phyloP scores from a whole-genome alignment of 2,113 vertebrate genomes.

The Rhipidura dahli region DNA sequence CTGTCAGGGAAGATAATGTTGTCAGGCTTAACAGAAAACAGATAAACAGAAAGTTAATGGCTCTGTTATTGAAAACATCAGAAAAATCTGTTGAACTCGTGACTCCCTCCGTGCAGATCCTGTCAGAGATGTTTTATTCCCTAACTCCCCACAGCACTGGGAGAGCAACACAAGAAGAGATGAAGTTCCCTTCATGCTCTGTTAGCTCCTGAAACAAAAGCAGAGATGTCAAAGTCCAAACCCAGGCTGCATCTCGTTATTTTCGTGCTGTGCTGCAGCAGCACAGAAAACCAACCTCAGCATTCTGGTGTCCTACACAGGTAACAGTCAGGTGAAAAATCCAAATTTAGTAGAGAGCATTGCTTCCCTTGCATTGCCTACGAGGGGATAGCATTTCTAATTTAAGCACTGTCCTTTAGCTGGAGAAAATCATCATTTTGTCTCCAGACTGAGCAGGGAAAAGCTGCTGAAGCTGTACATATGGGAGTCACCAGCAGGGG shows the following conservation, averaged over 20 bases:
- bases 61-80: neutral
- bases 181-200: neutral
- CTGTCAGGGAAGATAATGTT: neutral
- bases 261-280: neutral
- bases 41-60: neutral
- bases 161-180: neutral
- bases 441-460: neutral
- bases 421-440: neutral
- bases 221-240: neutral
- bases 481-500: neutral
- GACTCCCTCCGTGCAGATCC: neutral
- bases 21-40: neutral
- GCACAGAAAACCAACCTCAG: neutral
- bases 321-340: neutral
- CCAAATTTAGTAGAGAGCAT: neutral
- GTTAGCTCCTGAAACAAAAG: neutral
- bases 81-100: neutral
- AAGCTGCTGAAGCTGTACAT: neutral
- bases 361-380: neutral
- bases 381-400: neutral
- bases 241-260: neutral
- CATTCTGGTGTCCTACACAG: neutral
- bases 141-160: neutral
- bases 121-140: neutral
- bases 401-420: neutral